Conservation (phyloP, 2,888 invertebrate species). For the Orchesellides sinensis region DNA sequence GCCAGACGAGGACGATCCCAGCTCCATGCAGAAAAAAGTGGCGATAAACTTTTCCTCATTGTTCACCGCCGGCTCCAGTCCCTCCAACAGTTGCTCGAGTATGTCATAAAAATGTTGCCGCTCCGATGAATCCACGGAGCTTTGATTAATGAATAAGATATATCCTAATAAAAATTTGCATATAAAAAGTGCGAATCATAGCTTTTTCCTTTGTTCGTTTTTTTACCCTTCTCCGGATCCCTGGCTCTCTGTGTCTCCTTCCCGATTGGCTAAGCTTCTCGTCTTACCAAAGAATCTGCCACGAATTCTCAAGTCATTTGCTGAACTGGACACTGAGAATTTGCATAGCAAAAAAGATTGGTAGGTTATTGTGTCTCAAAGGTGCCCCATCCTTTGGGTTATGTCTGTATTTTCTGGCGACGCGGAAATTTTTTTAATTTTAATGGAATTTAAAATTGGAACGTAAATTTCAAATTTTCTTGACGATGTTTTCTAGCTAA, state of each 20-base stretch:
- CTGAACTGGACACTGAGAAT: conserved; percentile 69
- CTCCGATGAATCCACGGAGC: conserved; percentile 74
- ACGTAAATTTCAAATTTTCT: no score
- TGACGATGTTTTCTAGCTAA: no score
- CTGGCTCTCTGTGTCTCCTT: conserved; percentile 74
- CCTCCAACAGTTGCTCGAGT: conserved; percentile 89
- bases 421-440: no score
- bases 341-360: no score
- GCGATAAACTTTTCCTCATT: conserved; percentile 73
- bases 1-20: conserved; percentile 61
- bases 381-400: no score
- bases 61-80: conserved; percentile 73
- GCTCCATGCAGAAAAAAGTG: conserved; percentile 71
- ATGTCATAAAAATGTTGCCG: conserved; percentile 80
- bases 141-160: conserved; percentile 22
- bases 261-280: conserved; percentile 72
- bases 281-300: conserved; percentile 74
- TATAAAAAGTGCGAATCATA: no score
- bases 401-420: no score
- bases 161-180: background rate
- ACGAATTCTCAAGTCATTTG: conserved; percentile 70
- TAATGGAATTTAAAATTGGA: no score
- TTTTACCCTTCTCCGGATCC: conserved; percentile 74
- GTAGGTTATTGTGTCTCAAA: no score
- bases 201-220: no score